phyloP scores from a whole-genome alignment of 2,888 invertebrate genomes.

The Aethes cnicana region DNA sequence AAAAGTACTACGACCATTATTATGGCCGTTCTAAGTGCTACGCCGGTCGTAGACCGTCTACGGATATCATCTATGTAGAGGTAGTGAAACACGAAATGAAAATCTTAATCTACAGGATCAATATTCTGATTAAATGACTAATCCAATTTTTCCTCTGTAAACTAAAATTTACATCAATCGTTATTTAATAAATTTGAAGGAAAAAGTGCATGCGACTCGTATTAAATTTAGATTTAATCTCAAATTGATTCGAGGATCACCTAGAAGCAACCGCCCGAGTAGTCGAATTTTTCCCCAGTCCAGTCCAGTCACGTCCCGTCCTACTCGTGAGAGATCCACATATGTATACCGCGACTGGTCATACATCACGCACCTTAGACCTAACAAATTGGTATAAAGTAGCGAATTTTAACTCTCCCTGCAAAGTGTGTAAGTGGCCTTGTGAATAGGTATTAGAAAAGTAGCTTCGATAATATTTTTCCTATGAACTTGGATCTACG shows the following conservation, averaged over 20 bases:
- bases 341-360: slow-evolving; percentile 12
- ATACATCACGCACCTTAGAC: slow-evolving; percentile 17
- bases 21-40: too few species aligned
- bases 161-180: slow-evolving; percentile 15
- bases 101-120: too few species aligned
- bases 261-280: slow-evolving; percentile 50
- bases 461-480: too few species aligned
- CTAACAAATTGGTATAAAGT: slow-evolving; percentile 22
- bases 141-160: background rate
- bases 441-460: too few species aligned
- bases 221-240: slow-evolving; percentile 69
- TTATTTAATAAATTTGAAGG: slow-evolving; percentile 18
- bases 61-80: too few species aligned
- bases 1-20: too few species aligned
- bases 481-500: too few species aligned
- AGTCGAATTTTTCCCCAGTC: slow-evolving; percentile 58
- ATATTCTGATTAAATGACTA: background rate
- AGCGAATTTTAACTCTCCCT: too few species aligned
- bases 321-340: slow-evolving; percentile 32
- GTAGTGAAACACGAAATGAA: too few species aligned
- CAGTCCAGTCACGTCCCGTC: slow-evolving; percentile 60
- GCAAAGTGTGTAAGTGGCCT: too few species aligned
- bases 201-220: slow-evolving; percentile 39
- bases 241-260: slow-evolving; percentile 66
- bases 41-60: too few species aligned